A percentile compares a stretch with the other conserved stretches of the same genome.
Evolutionary conservation across 2,888 invertebrate genomes (phyloP).

Genomic region (Pseudococcus jackbeardsleyi): DNA sequence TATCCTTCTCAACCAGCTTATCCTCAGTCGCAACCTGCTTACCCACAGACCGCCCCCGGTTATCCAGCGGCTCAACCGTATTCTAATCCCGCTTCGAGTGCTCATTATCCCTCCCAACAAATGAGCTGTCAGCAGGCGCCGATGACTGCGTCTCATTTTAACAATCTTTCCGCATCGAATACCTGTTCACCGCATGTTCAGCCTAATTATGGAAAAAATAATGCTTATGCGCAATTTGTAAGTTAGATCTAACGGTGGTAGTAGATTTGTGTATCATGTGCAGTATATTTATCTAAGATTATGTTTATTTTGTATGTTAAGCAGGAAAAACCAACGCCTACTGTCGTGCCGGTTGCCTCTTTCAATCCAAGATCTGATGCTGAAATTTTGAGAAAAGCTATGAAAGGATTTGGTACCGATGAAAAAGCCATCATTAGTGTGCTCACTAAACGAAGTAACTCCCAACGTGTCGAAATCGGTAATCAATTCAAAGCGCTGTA

Average conservation of each 20-base stretch:
- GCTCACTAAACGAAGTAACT: slow-evolving; percentile 84
- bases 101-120: slow-evolving; percentile 8
- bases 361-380: slow-evolving; percentile 87
- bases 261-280: background rate
- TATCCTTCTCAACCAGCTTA: slow-evolving; percentile 64
- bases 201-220: slow-evolving; percentile 21
- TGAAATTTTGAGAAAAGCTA: slow-evolving; percentile 85
- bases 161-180: background rate
- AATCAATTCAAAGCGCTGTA: slow-evolving; percentile 87
- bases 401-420: slow-evolving; percentile 94
- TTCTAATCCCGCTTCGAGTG: background rate
- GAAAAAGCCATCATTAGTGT: slow-evolving; percentile 90
- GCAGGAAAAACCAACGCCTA: slow-evolving; percentile 77
- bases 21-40: slow-evolving; percentile 45
- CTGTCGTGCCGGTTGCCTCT: slow-evolving; percentile 81
- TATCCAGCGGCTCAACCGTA: slow-evolving; percentile 30
- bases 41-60: slow-evolving; percentile 22
- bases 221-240: slow-evolving; percentile 27
- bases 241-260: background rate
- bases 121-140: background rate
- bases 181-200: slow-evolving; percentile 8
- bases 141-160: slow-evolving; percentile 25
- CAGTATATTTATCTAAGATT: background rate
- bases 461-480: slow-evolving; percentile 87
- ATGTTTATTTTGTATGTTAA: background rate